Conservation (phyloP, 2,797 vertebrate genomes). For the Morelia viridis region DNA sequence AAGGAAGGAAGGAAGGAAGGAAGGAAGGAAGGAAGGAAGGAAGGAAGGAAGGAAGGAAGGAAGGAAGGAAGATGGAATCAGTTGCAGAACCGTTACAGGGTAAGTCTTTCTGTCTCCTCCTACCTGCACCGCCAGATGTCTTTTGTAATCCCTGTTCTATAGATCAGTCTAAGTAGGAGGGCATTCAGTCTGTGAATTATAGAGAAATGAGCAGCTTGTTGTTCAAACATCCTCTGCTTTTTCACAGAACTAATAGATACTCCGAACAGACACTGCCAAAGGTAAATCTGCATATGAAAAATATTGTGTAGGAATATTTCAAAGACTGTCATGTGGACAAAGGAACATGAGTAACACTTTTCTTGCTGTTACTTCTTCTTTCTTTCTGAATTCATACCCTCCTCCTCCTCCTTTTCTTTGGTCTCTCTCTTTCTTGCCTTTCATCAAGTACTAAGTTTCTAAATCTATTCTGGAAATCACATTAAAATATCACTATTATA, state of each 20-base stretch:
- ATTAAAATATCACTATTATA: background rate
- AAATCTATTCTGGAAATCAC: background rate
- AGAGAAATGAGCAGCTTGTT: background rate
- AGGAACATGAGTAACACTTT: accelerated
- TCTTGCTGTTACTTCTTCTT: background rate
- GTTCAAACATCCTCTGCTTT: constrained; percentile 10
- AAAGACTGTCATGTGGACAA: background rate
- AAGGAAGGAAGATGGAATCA: constrained; percentile 43
- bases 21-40: constrained; percentile 27
- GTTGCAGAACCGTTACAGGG: constrained; percentile 33
- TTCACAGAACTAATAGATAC: background rate
- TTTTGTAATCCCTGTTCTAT: background rate
- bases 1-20: no score
- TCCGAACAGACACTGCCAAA: background rate
- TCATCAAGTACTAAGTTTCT: background rate
- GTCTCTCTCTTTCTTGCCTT: background rate
- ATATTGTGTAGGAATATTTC: background rate
- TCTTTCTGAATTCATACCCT: background rate
- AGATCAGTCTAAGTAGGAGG: background rate
- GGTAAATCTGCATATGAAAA: background rate
- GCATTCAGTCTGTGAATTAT: background rate
- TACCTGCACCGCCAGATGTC: background rate
- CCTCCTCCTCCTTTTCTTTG: background rate
- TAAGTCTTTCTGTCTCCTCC: background rate
- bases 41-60: constrained; percentile 40